Base-by-base conservation (phyloP, 2,888 invertebrate genomes). In the Anorthoa munda region DNA sequence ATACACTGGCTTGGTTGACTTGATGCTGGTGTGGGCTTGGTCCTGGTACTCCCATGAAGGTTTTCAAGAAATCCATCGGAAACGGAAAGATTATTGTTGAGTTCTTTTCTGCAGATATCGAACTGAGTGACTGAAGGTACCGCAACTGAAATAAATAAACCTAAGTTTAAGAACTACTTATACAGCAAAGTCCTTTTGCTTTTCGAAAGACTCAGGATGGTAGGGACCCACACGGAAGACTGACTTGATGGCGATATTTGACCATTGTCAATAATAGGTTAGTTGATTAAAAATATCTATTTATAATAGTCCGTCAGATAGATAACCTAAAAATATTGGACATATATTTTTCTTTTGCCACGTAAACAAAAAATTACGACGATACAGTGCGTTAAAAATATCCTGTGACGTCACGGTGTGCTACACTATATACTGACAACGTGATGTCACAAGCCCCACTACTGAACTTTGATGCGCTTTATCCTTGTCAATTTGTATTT, bases 51-150 rank as follows among this genome's bases (percentile, higher is more conserved):
- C 94, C 91, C 70, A 96, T 86, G 77, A 96, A 96, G 9, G 97
- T 91, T 84, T 97, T 95, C 55, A 97, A 87, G 90, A 97, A 97
- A 90, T 99, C 99, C 95, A 99, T 97, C 0, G 99, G 99, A 85
- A 99, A 95, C 1, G 99, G 99, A 92, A 99, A 99, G 75, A 99
- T 98, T 86, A 99, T 99, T 0, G 99, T 99, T 0, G 99, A 99
- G 93, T 99, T 99, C 95, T 99, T 99, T 95, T 99, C 99, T 0
- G 98, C 98, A 1, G 99, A 98, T 93, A 99, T 99, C 72, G 98
- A 98, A 95, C 97, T 99, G 73, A 99, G 95, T 0, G 99, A 99
- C 96, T 99, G 99, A 56, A 99, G 96, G 92, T 98, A 98, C n/a
- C 98, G 97, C 77, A 98, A 90, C 98, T 98, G 94, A 74, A 97